Evolutionary conservation across 2,888 invertebrate species (phyloP).

Genomic region (Heliconius ethilla): DNA sequence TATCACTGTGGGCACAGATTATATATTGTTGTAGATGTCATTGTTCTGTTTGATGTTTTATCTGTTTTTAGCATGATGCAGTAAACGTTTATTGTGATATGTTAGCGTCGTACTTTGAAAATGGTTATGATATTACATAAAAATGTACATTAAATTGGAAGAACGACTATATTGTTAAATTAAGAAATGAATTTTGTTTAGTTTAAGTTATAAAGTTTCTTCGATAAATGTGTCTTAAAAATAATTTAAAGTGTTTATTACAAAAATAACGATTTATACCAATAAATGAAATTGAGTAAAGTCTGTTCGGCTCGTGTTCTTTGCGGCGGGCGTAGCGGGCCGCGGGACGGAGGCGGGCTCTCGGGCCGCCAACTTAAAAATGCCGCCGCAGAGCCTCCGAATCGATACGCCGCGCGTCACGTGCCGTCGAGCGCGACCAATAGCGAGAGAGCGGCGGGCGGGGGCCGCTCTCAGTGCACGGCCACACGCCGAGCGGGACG

Average conservation of each 20-base stretch:
- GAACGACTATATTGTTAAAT: not conserved
- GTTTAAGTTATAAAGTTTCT: not conserved
- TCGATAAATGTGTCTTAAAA: not conserved
- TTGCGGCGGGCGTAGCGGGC: conserved; percentile 61
- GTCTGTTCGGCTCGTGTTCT: conserved; percentile 53
- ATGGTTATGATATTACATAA: not conserved
- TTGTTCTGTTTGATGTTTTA: not conserved
- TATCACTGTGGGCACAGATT: conserved; percentile 74
- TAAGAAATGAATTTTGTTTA: not conserved
- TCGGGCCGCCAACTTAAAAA: conserved; percentile 87
- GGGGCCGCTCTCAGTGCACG: conserved; percentile 70
- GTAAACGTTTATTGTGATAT: not conserved
- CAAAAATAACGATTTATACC: conserved; percentile 13
- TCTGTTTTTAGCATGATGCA: not conserved
- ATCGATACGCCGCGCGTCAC: conserved; percentile 89
- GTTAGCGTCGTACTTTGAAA: not conserved
- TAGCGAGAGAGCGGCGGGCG: conserved; percentile 61
- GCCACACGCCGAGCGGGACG: conserved; percentile 58
- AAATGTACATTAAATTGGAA: not conserved
- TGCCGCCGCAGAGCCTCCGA: conserved; percentile 90
- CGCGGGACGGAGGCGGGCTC: conserved; percentile 76
- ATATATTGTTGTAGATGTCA: conserved; percentile 22
- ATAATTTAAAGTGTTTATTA: not conserved
- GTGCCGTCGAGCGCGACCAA: conserved; percentile 82
- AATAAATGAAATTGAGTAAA: not conserved